Percentiles rank a stretch among this genome's conserved stretches.
Conservation (phyloP, 2,797 vertebrate species). For the Trematocara caparti region DNA sequence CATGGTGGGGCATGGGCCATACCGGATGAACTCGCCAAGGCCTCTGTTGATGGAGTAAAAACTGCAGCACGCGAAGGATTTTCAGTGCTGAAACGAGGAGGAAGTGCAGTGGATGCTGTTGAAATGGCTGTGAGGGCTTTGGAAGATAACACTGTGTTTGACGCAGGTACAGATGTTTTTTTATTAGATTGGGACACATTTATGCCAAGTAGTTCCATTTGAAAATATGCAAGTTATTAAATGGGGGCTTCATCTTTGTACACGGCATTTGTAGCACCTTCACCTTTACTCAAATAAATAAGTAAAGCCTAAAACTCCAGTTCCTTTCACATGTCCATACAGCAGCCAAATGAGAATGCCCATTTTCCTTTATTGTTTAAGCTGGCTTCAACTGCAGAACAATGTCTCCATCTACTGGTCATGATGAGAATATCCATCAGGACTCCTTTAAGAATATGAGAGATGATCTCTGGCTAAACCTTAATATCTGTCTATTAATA, state of each 20-base stretch:
- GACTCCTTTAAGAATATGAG: not conserved
- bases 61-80: conserved; percentile 60
- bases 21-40: conserved; percentile 64
- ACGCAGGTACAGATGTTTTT: conserved; percentile 55
- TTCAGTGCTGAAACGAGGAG: conserved; percentile 61
- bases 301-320: not conserved
- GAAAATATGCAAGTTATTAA: not conserved
- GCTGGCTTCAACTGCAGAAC: not conserved
- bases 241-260: not conserved
- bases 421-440: not conserved
- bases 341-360: not conserved
- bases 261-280: not conserved
- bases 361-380: not conserved
- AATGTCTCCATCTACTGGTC: conserved; percentile 48
- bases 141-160: conserved; percentile 74
- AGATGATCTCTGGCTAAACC: not conserved
- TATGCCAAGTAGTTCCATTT: not conserved
- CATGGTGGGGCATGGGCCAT: conserved; percentile 82
- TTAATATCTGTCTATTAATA: not conserved
- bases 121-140: conserved; percentile 73
- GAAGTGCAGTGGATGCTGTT: conserved; percentile 75
- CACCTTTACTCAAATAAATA: not conserved
- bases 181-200: not conserved
- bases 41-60: conserved; percentile 72
- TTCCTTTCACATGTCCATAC: not conserved